These are phyloP conservation scores for Anguilla japonica DNA, from an alignment of 2,113 vertebrate species.

Conservation along the genomic window DNA sequence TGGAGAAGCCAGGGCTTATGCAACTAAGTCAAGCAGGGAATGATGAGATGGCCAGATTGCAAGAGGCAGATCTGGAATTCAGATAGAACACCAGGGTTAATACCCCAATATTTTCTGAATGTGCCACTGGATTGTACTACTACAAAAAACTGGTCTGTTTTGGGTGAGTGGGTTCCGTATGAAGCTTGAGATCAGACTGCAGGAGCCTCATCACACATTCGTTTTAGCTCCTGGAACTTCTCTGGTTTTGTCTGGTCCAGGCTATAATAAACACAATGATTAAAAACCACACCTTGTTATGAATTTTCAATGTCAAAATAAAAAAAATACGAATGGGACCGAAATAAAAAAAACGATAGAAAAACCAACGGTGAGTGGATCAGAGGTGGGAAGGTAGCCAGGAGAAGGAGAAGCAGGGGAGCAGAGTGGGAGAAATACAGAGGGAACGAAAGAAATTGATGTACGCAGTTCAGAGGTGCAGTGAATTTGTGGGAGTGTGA, in stretches of 20 bases:
- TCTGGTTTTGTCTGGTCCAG: not conserved
- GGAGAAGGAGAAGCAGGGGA: not conserved
- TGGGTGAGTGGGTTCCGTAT: not conserved
- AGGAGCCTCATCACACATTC: not conserved
- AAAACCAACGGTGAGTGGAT: not conserved
- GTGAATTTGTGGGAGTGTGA: not conserved
- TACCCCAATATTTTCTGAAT: not conserved
- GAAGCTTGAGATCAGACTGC: not conserved
- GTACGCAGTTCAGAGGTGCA: not conserved
- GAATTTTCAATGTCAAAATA: not conserved
- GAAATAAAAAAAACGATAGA: not conserved
- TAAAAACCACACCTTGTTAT: too few species aligned
- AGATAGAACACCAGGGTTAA: not conserved
- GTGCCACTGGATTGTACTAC: not conserved
- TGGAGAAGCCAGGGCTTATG: not conserved
- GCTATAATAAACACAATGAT: not conserved
- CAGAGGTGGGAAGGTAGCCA: not conserved
- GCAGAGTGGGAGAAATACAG: not conserved
- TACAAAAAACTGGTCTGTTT: too few species aligned
- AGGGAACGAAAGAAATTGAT: not conserved
- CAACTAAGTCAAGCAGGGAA: not conserved
- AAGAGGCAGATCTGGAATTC: not conserved
- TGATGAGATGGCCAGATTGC: not conserved
- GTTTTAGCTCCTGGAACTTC: not conserved
- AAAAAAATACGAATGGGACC: too few species aligned